Conservation (phyloP, 2,797 vertebrate genomes). For the Gymnocypris eckloni region DNA sequence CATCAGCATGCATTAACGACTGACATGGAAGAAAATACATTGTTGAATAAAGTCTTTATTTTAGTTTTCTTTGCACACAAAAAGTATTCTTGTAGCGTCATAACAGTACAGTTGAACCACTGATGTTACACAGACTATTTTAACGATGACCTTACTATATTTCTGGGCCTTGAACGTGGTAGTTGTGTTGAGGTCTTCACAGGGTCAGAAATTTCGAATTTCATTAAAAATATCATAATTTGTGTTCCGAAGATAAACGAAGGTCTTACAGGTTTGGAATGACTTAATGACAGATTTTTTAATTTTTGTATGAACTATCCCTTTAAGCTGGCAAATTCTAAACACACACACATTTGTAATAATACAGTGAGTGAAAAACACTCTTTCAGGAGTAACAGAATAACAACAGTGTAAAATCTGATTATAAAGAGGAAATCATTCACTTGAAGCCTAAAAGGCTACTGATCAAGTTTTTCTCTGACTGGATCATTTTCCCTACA, state of each 20-base stretch:
- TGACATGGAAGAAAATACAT: too few relatives aligned
- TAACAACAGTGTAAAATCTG: not conserved
- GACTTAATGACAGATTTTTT: not conserved
- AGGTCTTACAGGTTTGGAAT: not conserved
- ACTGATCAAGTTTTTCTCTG: conserved; percentile 66
- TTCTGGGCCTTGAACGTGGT: not conserved
- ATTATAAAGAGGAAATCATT: conserved; percentile 46
- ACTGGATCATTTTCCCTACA: conserved; percentile 22
- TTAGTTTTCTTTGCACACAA: not conserved
- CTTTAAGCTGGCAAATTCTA: not conserved
- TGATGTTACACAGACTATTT: not conserved
- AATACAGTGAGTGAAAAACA: not conserved
- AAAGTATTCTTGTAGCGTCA: not conserved
- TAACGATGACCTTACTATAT: not conserved
- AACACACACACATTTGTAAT: not conserved
- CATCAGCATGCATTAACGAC: too few relatives aligned
- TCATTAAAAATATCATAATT: not conserved
- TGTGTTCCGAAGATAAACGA: not conserved
- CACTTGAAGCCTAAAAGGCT: conserved; percentile 58
- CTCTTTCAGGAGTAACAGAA: not conserved
- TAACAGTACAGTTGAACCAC: not conserved
- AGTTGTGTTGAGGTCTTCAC: not conserved
- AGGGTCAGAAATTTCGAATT: not conserved
- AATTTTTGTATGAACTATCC: not conserved
- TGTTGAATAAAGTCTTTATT: too few relatives aligned